A percentile compares a stretch with the other conserved stretches of the same genome.
These are phyloP conservation scores for Cyclina sinensis DNA, from an alignment of 1,140 invertebrate genomes.

Conservation along the genomic window DNA sequence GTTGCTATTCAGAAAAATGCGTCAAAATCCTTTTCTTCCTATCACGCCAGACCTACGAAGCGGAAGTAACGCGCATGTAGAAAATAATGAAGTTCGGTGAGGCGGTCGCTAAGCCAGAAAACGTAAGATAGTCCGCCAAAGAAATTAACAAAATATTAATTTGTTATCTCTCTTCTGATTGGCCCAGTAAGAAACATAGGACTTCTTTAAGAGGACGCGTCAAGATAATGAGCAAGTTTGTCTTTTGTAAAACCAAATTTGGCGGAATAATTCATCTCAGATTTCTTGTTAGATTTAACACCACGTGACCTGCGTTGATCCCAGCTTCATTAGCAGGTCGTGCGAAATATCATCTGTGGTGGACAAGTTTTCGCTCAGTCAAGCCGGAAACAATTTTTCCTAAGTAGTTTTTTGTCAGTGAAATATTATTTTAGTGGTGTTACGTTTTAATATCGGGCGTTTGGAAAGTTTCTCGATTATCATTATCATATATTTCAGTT, in stretches of 20 bases:
- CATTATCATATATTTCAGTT: too few relatives aligned
- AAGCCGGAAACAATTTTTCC: too few relatives aligned
- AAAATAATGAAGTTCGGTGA: constrained; percentile 51
- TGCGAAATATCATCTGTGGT: constrained; percentile 42
- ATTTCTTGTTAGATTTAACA: constrained; percentile 60
- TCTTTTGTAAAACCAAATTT: constrained; percentile 50
- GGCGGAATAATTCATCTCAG: constrained; percentile 38
- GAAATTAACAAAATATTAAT: constrained; percentile 50
- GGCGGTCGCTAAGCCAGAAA: constrained; percentile 24
- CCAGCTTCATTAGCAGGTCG: constrained; percentile 45
- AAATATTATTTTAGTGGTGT: too few relatives aligned
- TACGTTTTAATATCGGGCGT: too few relatives aligned
- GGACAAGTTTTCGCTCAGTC: neutral
- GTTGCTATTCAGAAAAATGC: neutral
- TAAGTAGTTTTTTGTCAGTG: too few relatives aligned
- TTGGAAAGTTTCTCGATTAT: too few relatives aligned
- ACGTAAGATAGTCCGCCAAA: constrained; percentile 38
- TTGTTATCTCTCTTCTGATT: constrained; percentile 1
- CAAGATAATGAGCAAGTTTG: constrained; percentile 57
- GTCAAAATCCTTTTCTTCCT: constrained; percentile 28
- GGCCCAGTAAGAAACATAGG: constrained; percentile 36
- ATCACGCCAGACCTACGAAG: constrained; percentile 25
- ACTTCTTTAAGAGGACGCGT: constrained; percentile 29
- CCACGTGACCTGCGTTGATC: constrained; percentile 47
- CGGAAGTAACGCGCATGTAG: constrained; percentile 51